Base-by-base conservation (phyloP, 1,140 invertebrate genomes). In the Drosophila lacertosa region DNA sequence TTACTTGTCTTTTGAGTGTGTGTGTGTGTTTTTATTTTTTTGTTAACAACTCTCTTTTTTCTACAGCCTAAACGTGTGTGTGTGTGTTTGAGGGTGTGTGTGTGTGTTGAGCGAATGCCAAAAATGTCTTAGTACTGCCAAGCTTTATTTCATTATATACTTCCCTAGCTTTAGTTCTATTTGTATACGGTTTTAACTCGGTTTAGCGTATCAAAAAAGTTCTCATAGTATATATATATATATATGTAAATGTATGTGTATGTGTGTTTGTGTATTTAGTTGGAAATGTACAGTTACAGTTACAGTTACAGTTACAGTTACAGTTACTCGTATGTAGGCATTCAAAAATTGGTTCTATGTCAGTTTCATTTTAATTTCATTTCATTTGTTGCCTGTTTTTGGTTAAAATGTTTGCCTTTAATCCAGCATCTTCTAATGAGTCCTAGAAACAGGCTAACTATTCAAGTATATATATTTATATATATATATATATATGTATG, bases 321-420 rank as follows among this genome's bases (percentile, higher is more conserved):
- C 76, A 72, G 40, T 71, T 74, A 58, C 29, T 47, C 48, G 33
- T 69, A 26, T 63, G 67, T 57, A 66, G 44, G 54, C 54, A 70
- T 76, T 76, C 45, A 80, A 81, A 83, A 83, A 83, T 86, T 83
- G 80, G 80, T 83, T 83, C 80, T 83, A 89, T 72, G 60, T 74
- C 44, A 55, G 48, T 71, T 70, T 54, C 47, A 20, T 24, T 63
- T 15, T 72, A 42, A 37, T 63, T 35, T 6, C 51, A 18, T 37
- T 33, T 24, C 33, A 22, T n/a, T 60, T 47, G 54, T 64, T 55
- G 54, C 40, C 11, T 5, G 11, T 44, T 20, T n/a, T 18, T 16
- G 48, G n/a, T 74, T 68, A 47, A 75, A 72, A 44, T 42, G 29
- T 39, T 15, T 66, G n/a, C 18, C 35, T 45, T 44, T 15, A 48